phyloP scores from a whole-genome alignment of 2,113 vertebrate genomes.

The Myrmecobius fasciatus region DNA sequence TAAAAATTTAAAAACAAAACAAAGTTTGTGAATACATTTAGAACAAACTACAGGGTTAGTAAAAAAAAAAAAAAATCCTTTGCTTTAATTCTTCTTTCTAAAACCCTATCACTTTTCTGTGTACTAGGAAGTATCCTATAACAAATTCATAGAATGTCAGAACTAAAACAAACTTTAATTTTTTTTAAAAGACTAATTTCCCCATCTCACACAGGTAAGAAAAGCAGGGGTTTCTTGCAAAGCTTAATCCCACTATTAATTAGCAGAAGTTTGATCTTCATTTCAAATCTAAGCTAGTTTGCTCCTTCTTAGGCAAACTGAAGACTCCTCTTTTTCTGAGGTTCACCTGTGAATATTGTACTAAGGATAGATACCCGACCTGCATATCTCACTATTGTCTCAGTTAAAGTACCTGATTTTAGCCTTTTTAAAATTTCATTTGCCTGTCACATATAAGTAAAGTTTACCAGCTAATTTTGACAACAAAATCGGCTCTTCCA shows the following conservation, averaged over 20 bases:
- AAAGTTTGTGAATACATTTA: not conserved
- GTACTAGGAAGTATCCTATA: not conserved
- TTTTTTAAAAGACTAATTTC: no score
- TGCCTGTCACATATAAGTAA: constrained; percentile 38
- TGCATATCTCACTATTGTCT: not conserved
- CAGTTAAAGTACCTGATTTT: constrained; percentile 17
- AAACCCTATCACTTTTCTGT: not conserved
- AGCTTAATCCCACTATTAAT: not conserved
- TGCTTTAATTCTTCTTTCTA: constrained; percentile 46
- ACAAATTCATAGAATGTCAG: not conserved
- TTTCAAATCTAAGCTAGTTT: not conserved
- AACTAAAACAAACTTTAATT: not conserved
- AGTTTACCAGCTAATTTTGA: not conserved
- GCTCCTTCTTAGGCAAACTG: no score
- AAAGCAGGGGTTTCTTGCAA: not conserved
- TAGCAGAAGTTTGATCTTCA: not conserved
- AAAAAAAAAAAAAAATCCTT: constrained; percentile 3
- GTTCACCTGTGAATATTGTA: not conserved
- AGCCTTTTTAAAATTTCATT: constrained; percentile 51
- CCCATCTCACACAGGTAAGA: not conserved
- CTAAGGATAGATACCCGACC: not conserved
- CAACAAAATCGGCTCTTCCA: not conserved
- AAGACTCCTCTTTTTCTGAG: not conserved
- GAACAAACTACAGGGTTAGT: constrained; percentile 2
- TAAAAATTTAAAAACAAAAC: not conserved